phyloP scores from a whole-genome alignment of 2,888 invertebrate genomes.

The Dermolepida albohirtum region DNA sequence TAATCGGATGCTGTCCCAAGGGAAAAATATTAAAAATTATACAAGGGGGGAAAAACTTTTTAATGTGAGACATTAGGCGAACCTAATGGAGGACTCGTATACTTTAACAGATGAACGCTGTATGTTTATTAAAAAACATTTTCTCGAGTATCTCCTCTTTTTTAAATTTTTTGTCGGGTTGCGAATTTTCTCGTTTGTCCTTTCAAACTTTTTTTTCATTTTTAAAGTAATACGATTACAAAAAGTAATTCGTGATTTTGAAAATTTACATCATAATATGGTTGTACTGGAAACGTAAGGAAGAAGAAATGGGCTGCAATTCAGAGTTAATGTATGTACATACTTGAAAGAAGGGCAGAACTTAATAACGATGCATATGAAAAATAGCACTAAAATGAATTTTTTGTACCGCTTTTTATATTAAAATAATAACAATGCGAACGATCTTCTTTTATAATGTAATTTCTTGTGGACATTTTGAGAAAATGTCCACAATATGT shows the following conservation, averaged over 20 bases:
- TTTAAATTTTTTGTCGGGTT: neutral
- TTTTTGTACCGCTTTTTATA: too few relatives aligned
- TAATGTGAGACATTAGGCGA: slow-evolving; percentile 16
- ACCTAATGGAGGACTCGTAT: slow-evolving; percentile 10
- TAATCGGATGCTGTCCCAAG: too few relatives aligned
- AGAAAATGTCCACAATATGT: too few relatives aligned
- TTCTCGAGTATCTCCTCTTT: neutral
- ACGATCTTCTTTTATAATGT: too few relatives aligned
- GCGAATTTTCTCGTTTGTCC: slow-evolving; percentile 3
- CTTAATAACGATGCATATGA: too few relatives aligned
- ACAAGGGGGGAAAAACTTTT: neutral
- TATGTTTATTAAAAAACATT: slow-evolving; percentile 17
- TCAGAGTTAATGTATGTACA: too few relatives aligned
- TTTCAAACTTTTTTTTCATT: neutral
- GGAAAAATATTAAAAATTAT: slow-evolving; percentile 3
- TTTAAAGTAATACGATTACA: slow-evolving; percentile 10
- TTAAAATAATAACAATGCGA: too few relatives aligned
- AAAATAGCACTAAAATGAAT: too few relatives aligned
- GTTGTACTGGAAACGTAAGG: too few relatives aligned
- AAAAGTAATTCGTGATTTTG: slow-evolving; percentile 14
- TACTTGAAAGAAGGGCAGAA: too few relatives aligned
- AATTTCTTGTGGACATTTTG: too few relatives aligned
- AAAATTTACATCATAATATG: slow-evolving; percentile 22
- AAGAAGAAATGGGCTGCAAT: too few relatives aligned
- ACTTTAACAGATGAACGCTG: neutral